Evolutionary conservation across 2,797 vertebrate species (phyloP), one percentile per base, ranked within the genome.

Genomic region (Echeneis naucrates): DNA sequence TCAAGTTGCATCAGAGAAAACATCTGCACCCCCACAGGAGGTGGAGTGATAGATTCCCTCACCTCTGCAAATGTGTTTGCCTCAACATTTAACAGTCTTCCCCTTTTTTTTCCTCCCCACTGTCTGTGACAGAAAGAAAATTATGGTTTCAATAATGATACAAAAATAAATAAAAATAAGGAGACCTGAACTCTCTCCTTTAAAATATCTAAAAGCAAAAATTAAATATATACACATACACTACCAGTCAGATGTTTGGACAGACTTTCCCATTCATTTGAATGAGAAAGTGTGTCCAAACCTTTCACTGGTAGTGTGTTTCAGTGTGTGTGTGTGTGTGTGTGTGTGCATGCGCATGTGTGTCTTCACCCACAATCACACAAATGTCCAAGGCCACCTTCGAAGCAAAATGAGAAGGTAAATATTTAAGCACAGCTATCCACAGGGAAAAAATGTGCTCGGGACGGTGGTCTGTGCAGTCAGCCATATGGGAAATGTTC

Each of bases 1-100:
- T 58, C 38, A 38, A 64, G 74, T 53, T 50, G 60, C 69, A 70
- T 88, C 76, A 81, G 78, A 86, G 53, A 64, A 38, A 76, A 68
- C 71, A 77, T 72, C 54, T 69, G 71, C 30, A 8, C 37, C 27
- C 21, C 42, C 19, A 48, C 8, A 60, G 53, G 75, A 1, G 23
- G 33, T 48, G 0, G 1, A 72, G 56, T 23, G 14, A 1, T 61
- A 71, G 51, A 70, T 56, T 57, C 56, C 26, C 57, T 74, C 38
- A 48, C 37, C 65, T 74, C 44, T 38, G 33, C 6, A 9, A 61
- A 32, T 33, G 17, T 30, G 61, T 80, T 75, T 70, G 52, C 19
- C 23, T 65, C 47, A 65, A 5, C 24, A 45, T 19, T 5, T 27
- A 77, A 77, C 14, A 12, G 0, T 8, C 17, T 81, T 33, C 40